phyloP scores from a whole-genome alignment of 2,888 invertebrate species.

The Gordius sp. region DNA sequence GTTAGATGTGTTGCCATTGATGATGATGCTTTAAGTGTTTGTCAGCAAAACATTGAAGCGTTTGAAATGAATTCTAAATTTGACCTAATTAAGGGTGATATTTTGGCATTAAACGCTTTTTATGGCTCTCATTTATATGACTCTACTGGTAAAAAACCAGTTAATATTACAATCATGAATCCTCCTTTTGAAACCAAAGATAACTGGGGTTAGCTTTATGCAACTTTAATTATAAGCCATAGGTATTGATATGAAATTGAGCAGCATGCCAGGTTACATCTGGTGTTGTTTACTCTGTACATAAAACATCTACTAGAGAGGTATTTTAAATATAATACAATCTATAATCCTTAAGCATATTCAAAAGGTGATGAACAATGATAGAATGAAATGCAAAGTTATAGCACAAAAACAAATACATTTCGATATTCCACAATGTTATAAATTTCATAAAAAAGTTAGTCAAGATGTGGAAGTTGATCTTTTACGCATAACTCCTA shows the following conservation, averaged over 20 bases:
- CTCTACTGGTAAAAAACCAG: too few relatives aligned
- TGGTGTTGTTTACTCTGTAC: constrained; percentile 62
- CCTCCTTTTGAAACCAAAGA: constrained; percentile 93
- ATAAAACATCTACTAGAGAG: constrained; percentile 66
- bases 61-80: too few relatives aligned
- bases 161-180: constrained; percentile 83
- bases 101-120: too few relatives aligned
- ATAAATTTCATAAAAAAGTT: constrained; percentile 59
- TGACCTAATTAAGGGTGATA: too few relatives aligned
- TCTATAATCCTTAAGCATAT: constrained; percentile 31
- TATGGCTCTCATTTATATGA: too few relatives aligned
- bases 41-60: too few relatives aligned
- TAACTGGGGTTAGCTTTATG: constrained; percentile 34
- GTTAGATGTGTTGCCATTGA: too few relatives aligned
- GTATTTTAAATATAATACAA: constrained; percentile 21
- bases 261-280: constrained; percentile 43
- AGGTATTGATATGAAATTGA: constrained; percentile 66
- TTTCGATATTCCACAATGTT: constrained; percentile 61
- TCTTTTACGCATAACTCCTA: constrained; percentile 34
- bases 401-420: constrained; percentile 59
- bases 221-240: constrained; percentile 22
- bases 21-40: too few relatives aligned
- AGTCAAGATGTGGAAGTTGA: constrained; percentile 67
- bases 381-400: constrained; percentile 42
- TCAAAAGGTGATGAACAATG: constrained; percentile 38